Percentiles rank a stretch among this genome's conserved stretches.
These are phyloP conservation scores for Gymnocephalus cernua DNA, from an alignment of 2,113 vertebrate genomes.

Conservation along the genomic window DNA sequence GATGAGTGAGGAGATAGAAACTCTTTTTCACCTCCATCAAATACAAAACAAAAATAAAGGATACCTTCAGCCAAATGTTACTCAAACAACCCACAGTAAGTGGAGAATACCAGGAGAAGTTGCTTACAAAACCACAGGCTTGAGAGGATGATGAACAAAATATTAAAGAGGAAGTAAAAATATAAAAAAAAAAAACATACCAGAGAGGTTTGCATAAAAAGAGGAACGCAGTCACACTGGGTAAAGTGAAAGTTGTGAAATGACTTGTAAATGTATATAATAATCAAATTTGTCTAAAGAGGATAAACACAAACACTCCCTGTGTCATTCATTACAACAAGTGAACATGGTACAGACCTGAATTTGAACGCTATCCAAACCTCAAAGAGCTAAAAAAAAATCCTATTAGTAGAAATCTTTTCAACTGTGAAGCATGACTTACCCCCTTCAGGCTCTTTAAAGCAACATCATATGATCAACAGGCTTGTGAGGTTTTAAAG, in stretches of 20 bases:
- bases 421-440: conserved; percentile 63
- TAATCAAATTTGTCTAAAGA: conserved; percentile 1
- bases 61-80: conserved; percentile 4
- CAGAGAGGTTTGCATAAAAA: conserved; percentile 19
- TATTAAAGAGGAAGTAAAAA: conserved; percentile 48
- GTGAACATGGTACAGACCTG: neutral
- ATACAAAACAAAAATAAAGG: conserved; percentile 6
- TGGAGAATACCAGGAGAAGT: neutral
- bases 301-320: neutral
- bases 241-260: conserved; percentile 35
- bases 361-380: conserved; percentile 9
- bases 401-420: conserved; percentile 34
- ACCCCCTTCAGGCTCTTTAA: conserved; percentile 66
- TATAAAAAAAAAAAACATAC: neutral
- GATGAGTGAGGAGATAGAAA: neutral
- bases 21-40: neutral
- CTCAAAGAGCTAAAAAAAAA: neutral
- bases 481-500: conserved; percentile 57
- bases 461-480: conserved; percentile 74
- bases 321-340: neutral
- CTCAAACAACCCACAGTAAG: neutral
- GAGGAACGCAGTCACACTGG: conserved; percentile 7
- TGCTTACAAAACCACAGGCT: conserved; percentile 8
- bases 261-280: neutral
- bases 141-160: neutral